Percentiles rank a stretch among this genome's conserved stretches.
Evolutionary conservation across 64 coral and sea anemone species (phyloP).

Genomic region (Astreopora myriophthalma): DNA sequence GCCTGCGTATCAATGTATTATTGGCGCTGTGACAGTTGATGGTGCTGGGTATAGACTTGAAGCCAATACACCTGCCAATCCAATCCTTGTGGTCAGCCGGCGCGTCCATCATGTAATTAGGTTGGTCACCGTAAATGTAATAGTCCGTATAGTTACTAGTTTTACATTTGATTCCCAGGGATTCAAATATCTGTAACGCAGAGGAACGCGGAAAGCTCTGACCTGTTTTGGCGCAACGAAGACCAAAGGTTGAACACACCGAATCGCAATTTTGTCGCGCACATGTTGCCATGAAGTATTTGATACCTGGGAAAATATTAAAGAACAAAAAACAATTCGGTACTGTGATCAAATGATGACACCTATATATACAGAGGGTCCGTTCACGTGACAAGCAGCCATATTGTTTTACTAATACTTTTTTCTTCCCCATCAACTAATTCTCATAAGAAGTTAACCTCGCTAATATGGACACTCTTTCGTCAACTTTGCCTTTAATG

Average conservation of each 20-base stretch:
- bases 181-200: background rate
- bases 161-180: conserved; percentile 1
- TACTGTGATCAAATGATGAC: no score
- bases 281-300: conserved; percentile 9
- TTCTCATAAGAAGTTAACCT: no score
- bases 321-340: background rate
- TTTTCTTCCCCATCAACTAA: no score
- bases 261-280: background rate
- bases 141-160: background rate
- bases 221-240: background rate
- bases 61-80: background rate
- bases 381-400: no score
- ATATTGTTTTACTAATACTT: no score
- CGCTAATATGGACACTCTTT: no score
- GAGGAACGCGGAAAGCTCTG: background rate
- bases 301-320: background rate
- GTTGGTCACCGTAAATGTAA: background rate
- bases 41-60: background rate
- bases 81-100: background rate
- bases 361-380: background rate
- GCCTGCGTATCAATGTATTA: background rate
- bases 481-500: no score
- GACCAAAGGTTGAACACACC: background rate
- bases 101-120: background rate
- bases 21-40: conserved; percentile 10